phyloP scores from a whole-genome alignment of 2,888 invertebrate genomes.

The Thereva unica region DNA sequence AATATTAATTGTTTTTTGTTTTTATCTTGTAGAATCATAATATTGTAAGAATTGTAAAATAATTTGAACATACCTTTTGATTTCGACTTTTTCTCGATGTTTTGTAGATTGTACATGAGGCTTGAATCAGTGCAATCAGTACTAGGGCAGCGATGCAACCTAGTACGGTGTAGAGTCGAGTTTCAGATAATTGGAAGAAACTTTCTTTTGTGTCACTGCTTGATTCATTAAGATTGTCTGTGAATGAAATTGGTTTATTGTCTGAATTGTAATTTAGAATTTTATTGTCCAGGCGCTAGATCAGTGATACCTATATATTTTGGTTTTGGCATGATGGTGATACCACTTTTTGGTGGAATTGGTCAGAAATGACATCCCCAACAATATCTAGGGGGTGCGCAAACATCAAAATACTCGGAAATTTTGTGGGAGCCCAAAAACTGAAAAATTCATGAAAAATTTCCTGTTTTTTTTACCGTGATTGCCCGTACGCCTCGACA shows the following conservation, averaged over 20 bases:
- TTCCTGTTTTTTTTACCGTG: too few relatives aligned
- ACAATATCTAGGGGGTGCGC: too few relatives aligned
- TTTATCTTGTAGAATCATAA: neutral
- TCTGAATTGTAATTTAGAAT: neutral
- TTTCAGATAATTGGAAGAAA: conserved; percentile 70
- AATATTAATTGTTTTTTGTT: neutral
- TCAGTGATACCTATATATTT: too few relatives aligned
- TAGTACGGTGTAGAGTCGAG: conserved; percentile 79
- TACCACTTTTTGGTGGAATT: too few relatives aligned
- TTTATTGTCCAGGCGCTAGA: too few relatives aligned
- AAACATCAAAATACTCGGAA: too few relatives aligned
- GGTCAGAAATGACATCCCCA: too few relatives aligned
- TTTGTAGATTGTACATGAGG: conserved; percentile 78
- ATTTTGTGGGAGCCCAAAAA: too few relatives aligned
- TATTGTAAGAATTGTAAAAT: neutral
- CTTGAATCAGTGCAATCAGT: conserved; percentile 79
- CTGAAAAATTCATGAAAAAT: too few relatives aligned
- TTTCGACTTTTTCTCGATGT: conserved; percentile 65
- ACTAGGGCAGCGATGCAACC: conserved; percentile 81
- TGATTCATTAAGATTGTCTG: conserved; percentile 49
- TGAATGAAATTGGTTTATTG: conserved; percentile 1
- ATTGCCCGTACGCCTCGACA: too few relatives aligned
- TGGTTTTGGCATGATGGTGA: too few relatives aligned
- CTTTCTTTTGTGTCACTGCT: conserved; percentile 54
- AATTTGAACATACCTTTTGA: conserved; percentile 66